Base-by-base conservation (phyloP, 2,113 vertebrate genomes). In the Calyptommatus sinebrachiatus region DNA sequence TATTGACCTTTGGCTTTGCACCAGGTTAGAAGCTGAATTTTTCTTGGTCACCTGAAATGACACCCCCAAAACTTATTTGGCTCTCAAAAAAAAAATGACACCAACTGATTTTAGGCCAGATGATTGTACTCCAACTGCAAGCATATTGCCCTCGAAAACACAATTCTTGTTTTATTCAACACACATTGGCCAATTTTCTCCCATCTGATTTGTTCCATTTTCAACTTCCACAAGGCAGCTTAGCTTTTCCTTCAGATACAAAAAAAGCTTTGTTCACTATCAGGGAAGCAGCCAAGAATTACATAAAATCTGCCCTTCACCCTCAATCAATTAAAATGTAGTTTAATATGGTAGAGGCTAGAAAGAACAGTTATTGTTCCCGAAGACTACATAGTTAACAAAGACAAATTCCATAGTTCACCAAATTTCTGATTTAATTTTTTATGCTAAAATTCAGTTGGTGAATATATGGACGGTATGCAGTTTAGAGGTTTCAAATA, bases 281-380 rank as follows among this genome's bases (percentile, higher is more conserved):
- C 67, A 63, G 87, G 83, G 83, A 79, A 12, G 28, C 84, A 83
- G 92, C 90, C 90, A 92, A 90, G 86, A 85, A 89, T 92, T 92
- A 93, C 84, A 88, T 90, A 91, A 92, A 88, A 87, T 83, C 0
- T 85, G 31, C 83, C 88, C 87, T 83, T 81, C 53, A 57, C 57
- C 60, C 75, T 85, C 87, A 87, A 79, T 21, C 8, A 85, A 78
- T 78, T 78, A 78, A 77, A 79, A 87, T 74, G 77, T 76, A 84
- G 79, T 77, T 80, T 18, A 88, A 83, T 41, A 66, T 75, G 79
- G 90, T 79, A 89, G 88, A 77, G 24, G 31, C 21, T 81, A 82
- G 48, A 70, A 87, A 81, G 81, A 78, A 28, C 79, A 73, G 82
- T 85, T 84, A 84, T 73, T 90, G 35, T 81, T 70, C 88, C 73